A percentile compares a stretch with the other conserved stretches of the same genome.
Conservation (phyloP, 2,113 vertebrate species). For the Macquaria australasica region DNA sequence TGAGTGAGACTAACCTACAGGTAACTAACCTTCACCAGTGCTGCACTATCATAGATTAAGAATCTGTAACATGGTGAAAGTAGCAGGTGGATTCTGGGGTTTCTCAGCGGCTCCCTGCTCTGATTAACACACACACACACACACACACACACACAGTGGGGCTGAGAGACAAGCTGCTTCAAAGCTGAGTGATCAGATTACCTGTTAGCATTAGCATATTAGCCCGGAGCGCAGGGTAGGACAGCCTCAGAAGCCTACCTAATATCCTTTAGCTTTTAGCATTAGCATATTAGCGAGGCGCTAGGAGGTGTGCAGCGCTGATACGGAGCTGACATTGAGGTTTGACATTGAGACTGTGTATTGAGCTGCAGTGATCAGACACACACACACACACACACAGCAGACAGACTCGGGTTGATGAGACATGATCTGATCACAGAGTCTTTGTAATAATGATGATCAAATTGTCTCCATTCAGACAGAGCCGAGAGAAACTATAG, state of each 20-base stretch:
- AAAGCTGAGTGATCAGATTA: slow-evolving; percentile 74
- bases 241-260: slow-evolving; percentile 57
- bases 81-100: slow-evolving; percentile 20
- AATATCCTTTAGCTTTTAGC: slow-evolving; percentile 67
- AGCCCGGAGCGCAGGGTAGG: slow-evolving; percentile 65
- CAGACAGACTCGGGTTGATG: slow-evolving; percentile 47
- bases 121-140: slow-evolving; percentile 34
- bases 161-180: slow-evolving; percentile 59
- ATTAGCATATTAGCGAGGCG: slow-evolving; percentile 54
- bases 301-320: slow-evolving; percentile 52
- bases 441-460: slow-evolving; percentile 77
- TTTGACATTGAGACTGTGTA: slow-evolving; percentile 73
- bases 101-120: slow-evolving; percentile 20
- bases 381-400: slow-evolving; percentile 32
- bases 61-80: not conserved
- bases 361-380: slow-evolving; percentile 31
- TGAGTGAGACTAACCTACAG: not conserved
- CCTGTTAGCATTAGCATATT: slow-evolving; percentile 81
- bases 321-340: slow-evolving; percentile 69
- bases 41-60: not conserved
- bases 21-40: not conserved
- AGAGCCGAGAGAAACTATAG: slow-evolving; percentile 32
- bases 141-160: slow-evolving; percentile 25
- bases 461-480: slow-evolving; percentile 68
- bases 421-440: slow-evolving; percentile 78